Conservation (phyloP, 2,888 invertebrate genomes). For the Leucoptera coffeella region DNA sequence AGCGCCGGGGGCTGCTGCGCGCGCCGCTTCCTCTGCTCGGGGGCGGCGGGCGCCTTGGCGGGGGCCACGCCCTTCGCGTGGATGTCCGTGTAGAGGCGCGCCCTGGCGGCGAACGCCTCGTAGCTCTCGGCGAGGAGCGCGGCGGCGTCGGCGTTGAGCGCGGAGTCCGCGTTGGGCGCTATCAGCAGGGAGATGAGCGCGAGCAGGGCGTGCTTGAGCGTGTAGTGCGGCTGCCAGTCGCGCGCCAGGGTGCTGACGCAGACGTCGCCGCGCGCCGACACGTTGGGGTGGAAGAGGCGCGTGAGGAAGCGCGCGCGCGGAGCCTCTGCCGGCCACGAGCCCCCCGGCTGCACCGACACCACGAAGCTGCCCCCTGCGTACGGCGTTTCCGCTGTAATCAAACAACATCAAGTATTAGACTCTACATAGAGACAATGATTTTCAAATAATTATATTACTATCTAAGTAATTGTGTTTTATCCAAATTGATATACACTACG, state of each 20-base stretch:
- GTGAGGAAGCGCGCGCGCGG: slow-evolving; percentile 92
- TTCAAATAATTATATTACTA: too few species aligned
- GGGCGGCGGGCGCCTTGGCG: slow-evolving; percentile 24
- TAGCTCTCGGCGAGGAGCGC: slow-evolving; percentile 88
- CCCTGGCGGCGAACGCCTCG: slow-evolving; percentile 74
- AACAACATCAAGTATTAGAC: too few species aligned
- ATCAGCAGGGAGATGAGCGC: slow-evolving; percentile 93
- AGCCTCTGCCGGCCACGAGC: slow-evolving; percentile 82
- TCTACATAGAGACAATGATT: too few species aligned
- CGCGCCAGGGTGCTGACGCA: slow-evolving; percentile 94
- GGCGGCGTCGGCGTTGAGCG: slow-evolving; percentile 94
- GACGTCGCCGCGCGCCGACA: slow-evolving; percentile 88
- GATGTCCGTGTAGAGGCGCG: slow-evolving; percentile 36
- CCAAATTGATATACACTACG: too few species aligned
- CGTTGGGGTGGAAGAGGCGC: slow-evolving; percentile 96
- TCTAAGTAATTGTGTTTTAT: too few species aligned
- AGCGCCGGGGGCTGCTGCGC: slow-evolving; percentile 9
- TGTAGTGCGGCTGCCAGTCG: slow-evolving; percentile 94
- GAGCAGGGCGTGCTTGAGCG: slow-evolving; percentile 89
- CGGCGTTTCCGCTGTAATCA: slow-evolving; percentile 81
- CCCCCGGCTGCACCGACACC: slow-evolving; percentile 83
- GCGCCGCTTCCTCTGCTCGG: slow-evolving; percentile 78
- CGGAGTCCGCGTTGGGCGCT: slow-evolving; percentile 95
- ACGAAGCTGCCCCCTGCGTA: slow-evolving; percentile 85
- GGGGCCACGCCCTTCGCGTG: slow-evolving; percentile 32